These are phyloP conservation scores for Scrobipalpa costella DNA, from an alignment of 2,888 invertebrate species.

Conservation along the genomic window DNA sequence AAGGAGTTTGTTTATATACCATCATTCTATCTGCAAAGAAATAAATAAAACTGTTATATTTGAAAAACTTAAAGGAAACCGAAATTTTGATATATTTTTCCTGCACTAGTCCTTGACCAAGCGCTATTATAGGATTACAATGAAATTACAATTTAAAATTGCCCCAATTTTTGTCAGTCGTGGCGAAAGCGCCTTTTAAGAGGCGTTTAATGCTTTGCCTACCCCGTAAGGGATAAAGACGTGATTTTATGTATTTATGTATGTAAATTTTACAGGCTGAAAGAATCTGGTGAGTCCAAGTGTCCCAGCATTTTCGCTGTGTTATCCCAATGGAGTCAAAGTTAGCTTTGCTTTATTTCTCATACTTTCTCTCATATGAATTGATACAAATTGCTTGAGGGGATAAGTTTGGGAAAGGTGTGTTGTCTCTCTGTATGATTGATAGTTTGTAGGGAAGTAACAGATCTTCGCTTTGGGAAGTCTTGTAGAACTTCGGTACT, in stretches of 20 bases:
- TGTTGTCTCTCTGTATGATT: neutral
- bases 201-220: neutral
- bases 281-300: neutral
- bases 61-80: too few relatives aligned
- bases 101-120: too few relatives aligned
- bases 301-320: neutral
- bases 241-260: too few relatives aligned
- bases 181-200: too few relatives aligned
- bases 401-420: conserved; percentile 6
- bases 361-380: conserved; percentile 8
- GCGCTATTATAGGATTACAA: too few relatives aligned
- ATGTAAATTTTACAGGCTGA: neutral
- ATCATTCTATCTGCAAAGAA: too few relatives aligned
- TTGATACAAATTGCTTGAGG: conserved; percentile 22
- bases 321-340: conserved; percentile 11
- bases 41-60: too few relatives aligned
- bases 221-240: too few relatives aligned
- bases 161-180: too few relatives aligned
- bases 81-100: too few relatives aligned
- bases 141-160: too few relatives aligned
- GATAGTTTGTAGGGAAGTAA: neutral
- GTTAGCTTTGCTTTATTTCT: conserved; percentile 2
- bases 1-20: too few relatives aligned
- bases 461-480: neutral
- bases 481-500: neutral